Base-by-base conservation (phyloP, 1,140 invertebrate species). In the Drosophila virilis region DNA sequence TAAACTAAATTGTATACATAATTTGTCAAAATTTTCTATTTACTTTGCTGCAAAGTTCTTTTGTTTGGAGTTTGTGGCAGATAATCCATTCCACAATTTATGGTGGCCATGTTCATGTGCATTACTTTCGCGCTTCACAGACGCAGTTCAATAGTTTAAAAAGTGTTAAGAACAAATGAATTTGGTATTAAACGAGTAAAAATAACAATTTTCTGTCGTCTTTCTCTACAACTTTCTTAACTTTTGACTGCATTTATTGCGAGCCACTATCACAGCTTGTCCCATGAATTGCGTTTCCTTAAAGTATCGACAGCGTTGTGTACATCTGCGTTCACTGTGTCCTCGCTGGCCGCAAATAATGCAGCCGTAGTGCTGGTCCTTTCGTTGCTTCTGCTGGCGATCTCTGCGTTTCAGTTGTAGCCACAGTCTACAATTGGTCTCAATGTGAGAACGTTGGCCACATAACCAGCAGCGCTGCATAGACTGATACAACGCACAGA, bases 381-480 rank as follows among this genome's bases (percentile, higher is more conserved):
- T 7, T 8, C 46, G 71, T 1, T n/a, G 10, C 13, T 38, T 52
- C 0, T 1, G 4, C 8, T 48, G 67, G 5, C n/a, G 17, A 15
- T 38, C 8, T n/a, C 9, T 15, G 10, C 3, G n/a, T 35, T 40
- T 43, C 6, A 67, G 0, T 2, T 59, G 67, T 1, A 10, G 10
- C 54, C 67, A 77, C 7, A 62, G n/a, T 0, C 0, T 0, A 32
- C 89, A 91, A 1, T 43, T 83, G 28, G 28, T 65, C 57, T 92
- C 91, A 28, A 82, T 85, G 40, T 90, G 83, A 0, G 80, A 81
- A 13, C 65, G 65, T 35, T 82, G n/a, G 0, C 57, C 61, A 42
- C 92, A 92, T 12, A 92, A 46, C 88, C 84, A 88, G 59, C 92
- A 92, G 13, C 33, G 55, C 43, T 91, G 81, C 35, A 80, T 80